A percentile compares a stretch with the other conserved stretches of the same genome.
Evolutionary conservation across 2,888 invertebrate genomes (phyloP).

Genomic region (Operophtera brumata): DNA sequence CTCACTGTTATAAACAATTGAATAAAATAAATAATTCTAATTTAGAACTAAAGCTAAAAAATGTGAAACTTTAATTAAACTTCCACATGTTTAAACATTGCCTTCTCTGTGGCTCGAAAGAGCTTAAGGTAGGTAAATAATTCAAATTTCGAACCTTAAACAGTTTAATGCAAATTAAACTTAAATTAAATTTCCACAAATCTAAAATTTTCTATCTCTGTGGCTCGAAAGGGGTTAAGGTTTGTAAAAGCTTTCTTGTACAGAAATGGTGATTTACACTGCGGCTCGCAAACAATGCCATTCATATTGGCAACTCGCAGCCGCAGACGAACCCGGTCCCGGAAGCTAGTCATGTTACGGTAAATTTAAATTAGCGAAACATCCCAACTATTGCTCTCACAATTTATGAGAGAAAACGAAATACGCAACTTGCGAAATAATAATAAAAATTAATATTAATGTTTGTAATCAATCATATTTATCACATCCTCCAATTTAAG

Average conservation of each 20-base stretch:
- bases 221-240: slow-evolving; percentile 47
- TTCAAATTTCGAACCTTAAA: neutral
- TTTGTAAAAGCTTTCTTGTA: slow-evolving; percentile 51
- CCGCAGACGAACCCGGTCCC: slow-evolving; percentile 53
- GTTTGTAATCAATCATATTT: slow-evolving; percentile 17
- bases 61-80: neutral
- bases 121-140: slow-evolving; percentile 52
- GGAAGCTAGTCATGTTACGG: slow-evolving; percentile 70
- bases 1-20: neutral
- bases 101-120: slow-evolving; percentile 35
- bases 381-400: neutral
- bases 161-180: neutral
- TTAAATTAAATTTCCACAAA: no score
- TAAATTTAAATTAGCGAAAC: slow-evolving; percentile 75
- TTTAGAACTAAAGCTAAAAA: no score
- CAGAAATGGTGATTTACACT: slow-evolving; percentile 69
- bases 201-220: slow-evolving; percentile 20
- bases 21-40: neutral
- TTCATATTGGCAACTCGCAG: slow-evolving; percentile 53
- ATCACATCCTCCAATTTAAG: slow-evolving; percentile 20
- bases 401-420: slow-evolving; percentile 25
- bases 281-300: slow-evolving; percentile 73
- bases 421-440: slow-evolving; percentile 17
- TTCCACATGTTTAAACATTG: slow-evolving; percentile 1
- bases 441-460: slow-evolving; percentile 4